Conservation (phyloP, 2,888 invertebrate genomes). For the Megastigmus dorsalis region DNA sequence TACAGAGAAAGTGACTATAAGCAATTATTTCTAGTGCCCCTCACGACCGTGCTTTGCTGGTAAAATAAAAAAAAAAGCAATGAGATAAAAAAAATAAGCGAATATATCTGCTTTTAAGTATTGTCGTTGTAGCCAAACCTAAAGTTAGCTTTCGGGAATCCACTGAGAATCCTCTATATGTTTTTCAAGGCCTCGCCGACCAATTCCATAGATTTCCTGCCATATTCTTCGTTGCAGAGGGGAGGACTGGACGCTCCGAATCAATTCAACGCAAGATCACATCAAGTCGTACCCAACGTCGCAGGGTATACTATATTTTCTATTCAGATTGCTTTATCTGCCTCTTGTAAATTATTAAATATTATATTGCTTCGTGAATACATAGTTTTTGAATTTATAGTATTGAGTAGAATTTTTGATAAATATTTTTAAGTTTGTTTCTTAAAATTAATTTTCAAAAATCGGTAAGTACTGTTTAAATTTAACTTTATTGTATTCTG, state of each 20-base stretch:
- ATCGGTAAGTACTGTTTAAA: too few species aligned
- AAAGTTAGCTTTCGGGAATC: not conserved
- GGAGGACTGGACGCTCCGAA: constrained; percentile 76
- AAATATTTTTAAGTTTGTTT: too few species aligned
- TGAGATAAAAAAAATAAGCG: constrained; percentile 11
- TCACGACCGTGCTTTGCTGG: constrained; percentile 47
- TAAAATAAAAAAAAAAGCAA: constrained; percentile 30
- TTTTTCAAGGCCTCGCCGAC: constrained; percentile 73
- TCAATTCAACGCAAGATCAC: constrained; percentile 76
- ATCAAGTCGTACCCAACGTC: constrained; percentile 73
- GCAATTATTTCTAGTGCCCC: constrained; percentile 35
- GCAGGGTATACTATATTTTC: constrained; percentile 65
- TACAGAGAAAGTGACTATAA: constrained; percentile 21
- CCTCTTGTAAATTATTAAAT: too few species aligned
- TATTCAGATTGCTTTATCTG: too few species aligned
- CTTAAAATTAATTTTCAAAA: too few species aligned
- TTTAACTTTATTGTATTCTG: too few species aligned
- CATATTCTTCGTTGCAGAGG: constrained; percentile 78
- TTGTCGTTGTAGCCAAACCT: constrained; percentile 10
- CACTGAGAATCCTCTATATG: constrained; percentile 19
- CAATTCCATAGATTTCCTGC: constrained; percentile 77
- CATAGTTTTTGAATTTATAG: too few species aligned
- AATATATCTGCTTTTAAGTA: constrained; percentile 6
- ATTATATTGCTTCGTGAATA: too few species aligned
- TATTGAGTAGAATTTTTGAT: too few species aligned